Base-by-base conservation (phyloP, 2,888 invertebrate species). In the Eumacrocentrus americanus region DNA sequence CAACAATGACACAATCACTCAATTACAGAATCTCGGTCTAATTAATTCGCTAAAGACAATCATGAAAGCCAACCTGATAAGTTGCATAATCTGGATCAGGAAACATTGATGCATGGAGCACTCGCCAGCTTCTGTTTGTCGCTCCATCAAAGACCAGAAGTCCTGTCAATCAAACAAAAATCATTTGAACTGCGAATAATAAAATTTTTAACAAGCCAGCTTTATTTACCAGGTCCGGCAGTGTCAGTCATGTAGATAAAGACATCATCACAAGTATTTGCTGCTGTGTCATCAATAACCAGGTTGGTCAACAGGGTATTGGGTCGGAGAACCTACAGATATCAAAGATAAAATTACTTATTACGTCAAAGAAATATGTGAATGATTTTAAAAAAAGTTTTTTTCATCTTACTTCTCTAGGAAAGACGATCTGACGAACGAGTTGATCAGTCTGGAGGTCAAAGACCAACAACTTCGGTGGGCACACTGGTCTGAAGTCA, bases 241-340 rank as follows among this genome's bases (percentile, higher is more conserved):
- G 92, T 92, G 76, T 94, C 93, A 22, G 88, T 87, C 70, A 93
- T 91, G 80, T 94, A 94, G 0, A 89, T 87, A 73, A 90, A 90
- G 11, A 91, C 87, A 69, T 90, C 86, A 73, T 93, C 92, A 71
- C 93, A 94, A 34, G 85, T 83, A 16, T 85, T 83, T 0, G 87
- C 84, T 7, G 87, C 83, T 0, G 86, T 87, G 73, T 92, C 91
- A 71, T 93, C 93, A 62, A 94, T 84, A 12, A 91, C 85, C 61
- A 94, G 75, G 81, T 93, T 94, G 14, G 93, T 92, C 61, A 91
- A 85, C 16, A 94, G 83, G 0, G 91, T 87, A 69, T 88, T 87
- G 0, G 90, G 89, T n/a, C 92, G 84, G 47, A 91, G 77, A 18
- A 90, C 86, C 78, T 82, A n/a, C n/a, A n/a, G n/a, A n/a, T n/a